Conservation (phyloP, 2,888 invertebrate genomes). For the Emmelina monodactyla region DNA sequence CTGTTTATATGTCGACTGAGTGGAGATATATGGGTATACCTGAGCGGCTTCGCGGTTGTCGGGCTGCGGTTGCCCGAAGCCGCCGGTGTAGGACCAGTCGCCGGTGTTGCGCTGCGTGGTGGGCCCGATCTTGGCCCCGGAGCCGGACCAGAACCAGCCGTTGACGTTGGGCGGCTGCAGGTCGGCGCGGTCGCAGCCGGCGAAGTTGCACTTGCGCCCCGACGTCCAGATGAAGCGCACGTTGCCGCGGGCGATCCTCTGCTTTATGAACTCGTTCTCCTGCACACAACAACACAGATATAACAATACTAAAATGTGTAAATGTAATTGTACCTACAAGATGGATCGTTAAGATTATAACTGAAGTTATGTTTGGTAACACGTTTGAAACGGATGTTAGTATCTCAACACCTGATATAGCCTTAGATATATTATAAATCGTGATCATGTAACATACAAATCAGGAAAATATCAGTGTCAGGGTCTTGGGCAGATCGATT, state of each 20-base stretch:
- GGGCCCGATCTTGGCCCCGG: slow-evolving; percentile 89
- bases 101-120: slow-evolving; percentile 89
- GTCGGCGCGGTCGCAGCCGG: slow-evolving; percentile 84
- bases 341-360: too few relatives aligned
- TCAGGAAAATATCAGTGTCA: too few relatives aligned
- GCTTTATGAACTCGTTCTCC: slow-evolving; percentile 90
- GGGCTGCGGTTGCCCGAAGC: slow-evolving; percentile 86
- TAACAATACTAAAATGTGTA: too few relatives aligned
- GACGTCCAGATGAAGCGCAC: slow-evolving; percentile 90
- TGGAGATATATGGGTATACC: slow-evolving; percentile 39
- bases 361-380: too few relatives aligned
- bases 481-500: too few relatives aligned
- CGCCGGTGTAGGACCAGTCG: slow-evolving; percentile 90
- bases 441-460: too few relatives aligned
- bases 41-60: slow-evolving; percentile 91
- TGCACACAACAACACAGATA: too few relatives aligned
- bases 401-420: too few relatives aligned
- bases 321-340: too few relatives aligned
- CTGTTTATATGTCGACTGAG: neutral
- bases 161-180: slow-evolving; percentile 85
- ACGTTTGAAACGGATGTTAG: too few relatives aligned
- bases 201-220: slow-evolving; percentile 91
- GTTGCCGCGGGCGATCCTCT: slow-evolving; percentile 81
- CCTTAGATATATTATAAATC: too few relatives aligned
- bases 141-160: slow-evolving; percentile 95